Percentiles rank a stretch among this genome's conserved stretches.
These are phyloP conservation scores for Rhyzopertha dominica DNA, from an alignment of 1,140 invertebrate species.

Conservation along the genomic window DNA sequence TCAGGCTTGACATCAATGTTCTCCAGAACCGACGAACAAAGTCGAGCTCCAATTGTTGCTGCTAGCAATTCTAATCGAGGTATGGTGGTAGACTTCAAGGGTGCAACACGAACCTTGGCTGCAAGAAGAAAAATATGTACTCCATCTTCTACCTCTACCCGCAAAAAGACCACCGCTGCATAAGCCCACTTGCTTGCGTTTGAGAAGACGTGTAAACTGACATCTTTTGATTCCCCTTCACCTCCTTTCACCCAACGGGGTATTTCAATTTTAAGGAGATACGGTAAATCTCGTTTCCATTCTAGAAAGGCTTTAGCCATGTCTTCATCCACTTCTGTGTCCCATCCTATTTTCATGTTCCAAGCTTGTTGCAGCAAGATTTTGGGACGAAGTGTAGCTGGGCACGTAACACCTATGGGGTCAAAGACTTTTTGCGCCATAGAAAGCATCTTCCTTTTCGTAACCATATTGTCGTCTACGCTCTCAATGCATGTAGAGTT, in stretches of 20 bases:
- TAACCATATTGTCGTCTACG: not conserved
- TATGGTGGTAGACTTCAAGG: slow-evolving; percentile 28
- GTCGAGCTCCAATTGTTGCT: slow-evolving; percentile 15
- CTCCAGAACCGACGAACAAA: slow-evolving; percentile 3
- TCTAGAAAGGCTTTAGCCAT: not conserved
- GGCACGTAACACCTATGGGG: slow-evolving; percentile 27
- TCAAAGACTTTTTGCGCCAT: slow-evolving; percentile 28
- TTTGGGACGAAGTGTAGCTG: slow-evolving; percentile 20
- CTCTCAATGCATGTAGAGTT: not conserved
- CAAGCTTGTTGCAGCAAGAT: slow-evolving; percentile 24
- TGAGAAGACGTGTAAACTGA: slow-evolving; percentile 28
- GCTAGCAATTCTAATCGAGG: slow-evolving; percentile 30
- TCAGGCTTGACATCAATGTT: slow-evolving; percentile 5
- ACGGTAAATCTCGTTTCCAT: no score
- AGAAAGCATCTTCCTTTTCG: slow-evolving; percentile 28
- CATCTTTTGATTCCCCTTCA: not conserved
- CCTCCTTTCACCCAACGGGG: not conserved
- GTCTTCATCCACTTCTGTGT: slow-evolving; percentile 15
- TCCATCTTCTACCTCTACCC: slow-evolving; percentile 6
- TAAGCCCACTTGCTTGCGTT: slow-evolving; percentile 35
- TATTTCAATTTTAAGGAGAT: no score
- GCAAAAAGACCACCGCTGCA: slow-evolving; percentile 27
- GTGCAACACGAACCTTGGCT: slow-evolving; percentile 32
- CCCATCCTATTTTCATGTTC: slow-evolving; percentile 21
- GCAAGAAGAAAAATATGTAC: slow-evolving; percentile 17